Base-by-base conservation (phyloP, 2,888 invertebrate genomes). In the Pardosa pseudoannulata region DNA sequence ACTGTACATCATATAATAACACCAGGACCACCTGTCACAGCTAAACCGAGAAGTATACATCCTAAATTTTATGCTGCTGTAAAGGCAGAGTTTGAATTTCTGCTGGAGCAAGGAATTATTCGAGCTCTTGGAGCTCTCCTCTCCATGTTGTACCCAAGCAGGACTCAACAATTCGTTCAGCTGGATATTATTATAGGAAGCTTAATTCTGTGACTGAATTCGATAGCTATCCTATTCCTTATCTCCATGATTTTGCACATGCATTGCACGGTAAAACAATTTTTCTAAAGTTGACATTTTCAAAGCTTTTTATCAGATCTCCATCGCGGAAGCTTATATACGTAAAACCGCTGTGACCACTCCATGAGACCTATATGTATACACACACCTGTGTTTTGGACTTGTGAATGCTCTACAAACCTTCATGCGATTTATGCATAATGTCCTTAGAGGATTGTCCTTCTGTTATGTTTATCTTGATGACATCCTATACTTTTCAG, bases 361-460 rank as follows among this genome's bases (percentile, higher is more conserved):
- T 0, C 91, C 91, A 1, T 90, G 91, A 76, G 91, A 91, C 3
- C 79, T 91, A 5, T 91, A 90, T 75, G 90, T 92, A 74, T 91
- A 91, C 74, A 79, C 89, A 0, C 76, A 70, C 2, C 91, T 91
- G 90, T 65, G 89, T 29, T 92, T 91, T 41, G 91, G 92, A 0
- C 88, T 92, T 0, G 70, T 91, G 0, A 92, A 92, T 81, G 91
- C 92, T 0, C 90, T 90, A 1, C 91, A 92, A 87, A 91, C 91
- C 0, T 92, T 92, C 91, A 79, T 89, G 91, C 9, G 70, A 13
- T 78, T 78, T 32, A 78, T 78, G 46, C 56, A 78, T 50, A 65
- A 75, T 9, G 41, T 75, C 11, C 41, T 75, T 9, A 64, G 65
- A 28, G 64, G 29, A 16, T 9, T 65, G 0, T 28, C 23, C 19